phyloP scores from a whole-genome alignment of 2,888 invertebrate species.

The Megamerina dolium region DNA sequence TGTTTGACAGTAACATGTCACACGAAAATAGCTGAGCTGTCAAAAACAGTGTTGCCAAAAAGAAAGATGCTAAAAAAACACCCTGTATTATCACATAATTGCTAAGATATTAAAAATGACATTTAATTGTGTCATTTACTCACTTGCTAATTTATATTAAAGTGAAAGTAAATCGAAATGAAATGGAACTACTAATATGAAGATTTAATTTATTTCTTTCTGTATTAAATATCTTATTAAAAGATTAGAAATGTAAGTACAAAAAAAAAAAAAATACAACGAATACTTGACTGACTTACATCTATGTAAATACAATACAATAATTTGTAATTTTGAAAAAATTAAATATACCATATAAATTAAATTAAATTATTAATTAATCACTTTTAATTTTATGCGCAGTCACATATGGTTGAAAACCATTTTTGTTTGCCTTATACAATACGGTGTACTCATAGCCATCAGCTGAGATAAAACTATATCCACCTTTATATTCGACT shows the following conservation, averaged over 20 bases:
- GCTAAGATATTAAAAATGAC: too few relatives aligned
- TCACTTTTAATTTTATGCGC: constrained; percentile 34
- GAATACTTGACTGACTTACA: background rate
- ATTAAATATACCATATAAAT: background rate
- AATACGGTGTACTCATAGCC: constrained; percentile 52
- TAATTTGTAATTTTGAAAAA: background rate
- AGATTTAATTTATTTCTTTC: too few relatives aligned
- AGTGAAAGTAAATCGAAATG: background rate
- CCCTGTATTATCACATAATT: too few relatives aligned
- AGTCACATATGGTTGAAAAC: constrained; percentile 50
- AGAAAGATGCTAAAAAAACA: too few relatives aligned
- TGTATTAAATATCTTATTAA: background rate
- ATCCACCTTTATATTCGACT: constrained; percentile 43
- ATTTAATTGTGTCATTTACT: too few relatives aligned
- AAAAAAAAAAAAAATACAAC: background rate
- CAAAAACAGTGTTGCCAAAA: too few relatives aligned
- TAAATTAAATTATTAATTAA: background rate
- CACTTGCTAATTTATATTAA: too few relatives aligned
- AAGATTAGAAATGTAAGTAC: background rate
- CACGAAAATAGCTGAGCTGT: too few relatives aligned
- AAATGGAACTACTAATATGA: background rate
- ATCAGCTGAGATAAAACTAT: constrained; percentile 53
- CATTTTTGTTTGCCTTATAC: constrained; percentile 56
- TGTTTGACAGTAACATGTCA: too few relatives aligned
- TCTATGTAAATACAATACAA: background rate